Conservation (phyloP, 2,797 vertebrate species). For the Tapirus indicus region DNA sequence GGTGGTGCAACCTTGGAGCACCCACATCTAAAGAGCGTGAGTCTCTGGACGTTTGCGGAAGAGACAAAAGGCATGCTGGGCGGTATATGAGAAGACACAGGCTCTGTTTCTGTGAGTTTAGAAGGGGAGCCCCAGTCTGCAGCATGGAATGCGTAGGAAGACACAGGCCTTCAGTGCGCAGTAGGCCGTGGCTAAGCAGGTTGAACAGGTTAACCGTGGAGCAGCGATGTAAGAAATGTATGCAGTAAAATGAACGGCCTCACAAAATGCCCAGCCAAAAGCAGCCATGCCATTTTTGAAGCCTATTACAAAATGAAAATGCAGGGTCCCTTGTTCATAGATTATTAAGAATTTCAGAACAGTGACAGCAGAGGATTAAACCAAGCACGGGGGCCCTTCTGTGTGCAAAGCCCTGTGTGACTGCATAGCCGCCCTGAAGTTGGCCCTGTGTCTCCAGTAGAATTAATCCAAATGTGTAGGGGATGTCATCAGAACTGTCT, state of each 20-base stretch:
- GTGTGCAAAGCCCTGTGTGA: not conserved
- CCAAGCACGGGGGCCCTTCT: not conserved
- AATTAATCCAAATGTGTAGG: not conserved
- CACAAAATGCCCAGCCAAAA: not conserved
- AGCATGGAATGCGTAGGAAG: not conserved
- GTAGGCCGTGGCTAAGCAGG: not conserved
- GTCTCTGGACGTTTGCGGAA: not conserved
- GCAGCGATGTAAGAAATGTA: not conserved
- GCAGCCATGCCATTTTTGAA: not conserved
- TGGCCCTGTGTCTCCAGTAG: not conserved
- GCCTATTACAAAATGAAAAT: not conserved
- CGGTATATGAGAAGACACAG: not conserved
- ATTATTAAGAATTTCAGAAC: slow-evolving; percentile 26
- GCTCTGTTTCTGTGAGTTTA: not conserved
- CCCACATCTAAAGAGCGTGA: not conserved
- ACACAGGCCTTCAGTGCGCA: not conserved
- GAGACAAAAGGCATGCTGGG: not conserved
- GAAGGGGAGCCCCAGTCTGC: not conserved
- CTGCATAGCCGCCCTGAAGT: not conserved
- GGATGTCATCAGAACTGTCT: not conserved
- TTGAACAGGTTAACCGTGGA: not conserved
- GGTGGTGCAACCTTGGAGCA: not conserved
- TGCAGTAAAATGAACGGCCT: not conserved
- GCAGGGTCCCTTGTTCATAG: not conserved
- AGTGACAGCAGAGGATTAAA: slow-evolving; percentile 24